phyloP scores from a whole-genome alignment of 1,140 invertebrate genomes.

The Pectinophora gossypiella region DNA sequence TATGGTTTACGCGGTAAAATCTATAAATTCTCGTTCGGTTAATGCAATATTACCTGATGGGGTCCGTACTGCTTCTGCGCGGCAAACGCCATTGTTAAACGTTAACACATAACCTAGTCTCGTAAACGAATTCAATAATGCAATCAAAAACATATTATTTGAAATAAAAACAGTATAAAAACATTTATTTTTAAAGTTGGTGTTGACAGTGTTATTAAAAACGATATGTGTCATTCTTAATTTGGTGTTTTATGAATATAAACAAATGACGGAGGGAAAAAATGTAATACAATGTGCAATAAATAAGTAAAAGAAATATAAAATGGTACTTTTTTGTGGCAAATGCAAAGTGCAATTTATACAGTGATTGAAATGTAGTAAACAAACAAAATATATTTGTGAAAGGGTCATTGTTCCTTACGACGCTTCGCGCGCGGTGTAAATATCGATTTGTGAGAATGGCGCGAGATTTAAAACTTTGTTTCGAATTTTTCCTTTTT shows the following conservation, averaged over 20 bases:
- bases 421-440: not conserved
- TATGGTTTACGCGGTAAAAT: not conserved
- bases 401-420: not conserved
- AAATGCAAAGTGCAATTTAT: no score
- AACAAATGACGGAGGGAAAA: not conserved
- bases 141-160: not conserved
- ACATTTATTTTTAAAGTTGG: no score
- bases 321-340: not conserved
- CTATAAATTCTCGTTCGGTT: not conserved
- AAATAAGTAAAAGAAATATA: not conserved
- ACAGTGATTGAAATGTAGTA: not conserved
- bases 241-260: not conserved
- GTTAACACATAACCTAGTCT: conserved; percentile 2
- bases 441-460: conserved; percentile 6
- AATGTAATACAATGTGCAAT: not conserved
- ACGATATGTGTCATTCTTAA: not conserved
- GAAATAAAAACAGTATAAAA: not conserved
- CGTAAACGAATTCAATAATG: not conserved
- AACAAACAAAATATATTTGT: not conserved
- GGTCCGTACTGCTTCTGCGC: not conserved
- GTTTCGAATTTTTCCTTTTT: not conserved
- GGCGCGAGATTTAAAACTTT: conserved; percentile 1
- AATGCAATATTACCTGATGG: not conserved
- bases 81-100: not conserved
- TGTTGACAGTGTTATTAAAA: not conserved